Percentiles rank a stretch among this genome's conserved stretches.
phyloP scores from a whole-genome alignment of 2,888 invertebrate species.

The Galeruca laticollis region DNA sequence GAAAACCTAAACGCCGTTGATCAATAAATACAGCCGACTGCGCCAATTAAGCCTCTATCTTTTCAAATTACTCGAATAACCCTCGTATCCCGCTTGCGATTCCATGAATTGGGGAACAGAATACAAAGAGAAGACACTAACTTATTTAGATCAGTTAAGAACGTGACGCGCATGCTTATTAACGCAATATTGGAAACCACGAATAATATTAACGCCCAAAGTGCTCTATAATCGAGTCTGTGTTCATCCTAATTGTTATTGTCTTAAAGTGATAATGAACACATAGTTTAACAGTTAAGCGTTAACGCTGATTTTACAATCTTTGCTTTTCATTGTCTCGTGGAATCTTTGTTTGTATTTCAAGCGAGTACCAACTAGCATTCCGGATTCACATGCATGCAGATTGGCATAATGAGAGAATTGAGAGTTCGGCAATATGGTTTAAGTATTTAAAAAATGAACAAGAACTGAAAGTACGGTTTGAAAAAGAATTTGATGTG shows the following conservation, averaged over 20 bases:
- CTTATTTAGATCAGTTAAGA: conserved; percentile 58
- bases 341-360: conserved; percentile 25
- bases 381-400: neutral
- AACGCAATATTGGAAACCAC: conserved; percentile 60
- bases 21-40: conserved; percentile 24
- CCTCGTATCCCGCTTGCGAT: conserved; percentile 30
- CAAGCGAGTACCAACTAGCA: neutral
- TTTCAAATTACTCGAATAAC: conserved; percentile 13
- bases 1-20: conserved; percentile 1
- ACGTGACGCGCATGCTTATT: conserved; percentile 62
- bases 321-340: conserved; percentile 20
- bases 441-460: neutral
- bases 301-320: conserved; percentile 29
- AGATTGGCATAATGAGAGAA: conserved; percentile 1
- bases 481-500: no score
- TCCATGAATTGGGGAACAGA: conserved; percentile 42
- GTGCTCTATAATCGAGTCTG: conserved; percentile 61
- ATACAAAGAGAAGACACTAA: conserved; percentile 60
- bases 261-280: conserved; percentile 55
- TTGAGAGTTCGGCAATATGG: neutral
- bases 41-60: conserved; percentile 16
- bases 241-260: conserved; percentile 57
- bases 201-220: conserved; percentile 64
- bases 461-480: no score
- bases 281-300: conserved; percentile 41